Conservation (phyloP, 2,888 invertebrate species). For the Harpalus rufipes region DNA sequence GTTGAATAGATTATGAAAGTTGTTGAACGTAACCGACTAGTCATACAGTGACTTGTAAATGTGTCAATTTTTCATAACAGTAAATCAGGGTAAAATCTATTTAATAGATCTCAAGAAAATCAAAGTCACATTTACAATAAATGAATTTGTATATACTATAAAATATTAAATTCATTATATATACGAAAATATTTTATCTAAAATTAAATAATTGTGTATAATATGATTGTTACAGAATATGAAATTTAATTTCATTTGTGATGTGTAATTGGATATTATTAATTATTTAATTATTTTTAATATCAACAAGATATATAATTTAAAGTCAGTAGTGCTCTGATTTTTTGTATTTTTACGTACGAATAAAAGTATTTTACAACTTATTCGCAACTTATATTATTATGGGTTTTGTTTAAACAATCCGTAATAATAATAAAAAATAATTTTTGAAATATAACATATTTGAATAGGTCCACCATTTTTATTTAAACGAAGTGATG, state of each 20-base stretch:
- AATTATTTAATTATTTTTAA: conserved; percentile 39
- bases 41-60: conserved; percentile 67
- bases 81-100: conserved; percentile 65
- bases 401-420: no score
- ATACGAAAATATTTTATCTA: conserved; percentile 58
- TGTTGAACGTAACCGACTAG: conserved; percentile 60
- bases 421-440: no score
- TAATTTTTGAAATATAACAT: no score
- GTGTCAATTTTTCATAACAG: conserved; percentile 68
- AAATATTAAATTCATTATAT: conserved; percentile 55
- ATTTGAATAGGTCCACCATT: no score
- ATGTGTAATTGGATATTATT: conserved; percentile 38
- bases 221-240: conserved; percentile 11
- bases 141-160: conserved; percentile 65
- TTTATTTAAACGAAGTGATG: no score
- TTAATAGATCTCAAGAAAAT: conserved; percentile 61
- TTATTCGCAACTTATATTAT: background rate
- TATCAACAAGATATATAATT: conserved; percentile 23
- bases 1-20: conserved; percentile 53
- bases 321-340: conserved; percentile 20
- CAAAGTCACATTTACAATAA: conserved; percentile 61
- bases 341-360: conserved; percentile 48
- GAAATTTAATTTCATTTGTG: conserved; percentile 37
- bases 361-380: conserved; percentile 48
- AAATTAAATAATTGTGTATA: conserved; percentile 50